Percentiles rank a stretch among this genome's conserved stretches.
Evolutionary conservation across 2,888 invertebrate species (phyloP).

Genomic region (Cerceris ruficornis): DNA sequence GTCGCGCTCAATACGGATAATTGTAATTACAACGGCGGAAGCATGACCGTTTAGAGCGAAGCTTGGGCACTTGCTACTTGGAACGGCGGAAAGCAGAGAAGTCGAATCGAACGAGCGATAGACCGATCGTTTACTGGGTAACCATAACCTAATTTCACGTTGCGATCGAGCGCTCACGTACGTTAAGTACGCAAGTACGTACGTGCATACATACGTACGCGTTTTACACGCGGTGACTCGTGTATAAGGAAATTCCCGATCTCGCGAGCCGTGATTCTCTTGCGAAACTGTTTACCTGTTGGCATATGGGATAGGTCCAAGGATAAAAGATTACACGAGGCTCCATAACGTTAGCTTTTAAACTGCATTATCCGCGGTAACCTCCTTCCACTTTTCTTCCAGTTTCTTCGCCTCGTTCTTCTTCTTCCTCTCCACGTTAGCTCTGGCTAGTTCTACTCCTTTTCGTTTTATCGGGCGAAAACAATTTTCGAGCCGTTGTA

Average conservation of each 20-base stretch:
- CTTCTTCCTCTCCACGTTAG: slow-evolving; percentile 12
- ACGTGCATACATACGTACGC: slow-evolving; percentile 29
- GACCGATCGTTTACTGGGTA: slow-evolving; percentile 46
- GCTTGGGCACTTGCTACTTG: slow-evolving; percentile 38
- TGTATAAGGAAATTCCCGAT: slow-evolving; percentile 78
- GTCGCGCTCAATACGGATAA: neutral
- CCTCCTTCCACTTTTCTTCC: slow-evolving; percentile 37
- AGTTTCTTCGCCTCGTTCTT: slow-evolving; percentile 47
- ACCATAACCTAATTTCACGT: slow-evolving; percentile 69
- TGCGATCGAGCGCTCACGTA: slow-evolving; percentile 37
- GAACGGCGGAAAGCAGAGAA: slow-evolving; percentile 23
- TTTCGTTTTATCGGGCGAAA: no score
- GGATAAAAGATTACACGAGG: slow-evolving; percentile 76
- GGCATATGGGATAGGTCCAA: slow-evolving; percentile 75
- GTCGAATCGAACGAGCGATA: slow-evolving; percentile 32
- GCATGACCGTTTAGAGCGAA: slow-evolving; percentile 16
- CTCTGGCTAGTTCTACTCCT: no score
- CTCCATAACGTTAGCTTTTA: slow-evolving; percentile 26
- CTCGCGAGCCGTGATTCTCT: slow-evolving; percentile 71
- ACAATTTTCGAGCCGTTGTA: no score
- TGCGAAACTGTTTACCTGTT: slow-evolving; percentile 79
- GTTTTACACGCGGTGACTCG: slow-evolving; percentile 36
- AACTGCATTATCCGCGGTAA: slow-evolving; percentile 7
- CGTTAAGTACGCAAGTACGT: no score
- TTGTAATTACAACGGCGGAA: slow-evolving; percentile 43